Percentiles rank a stretch among this genome's conserved stretches.
Conservation (phyloP, 2,797 vertebrate genomes). For the Todus mexicanus region DNA sequence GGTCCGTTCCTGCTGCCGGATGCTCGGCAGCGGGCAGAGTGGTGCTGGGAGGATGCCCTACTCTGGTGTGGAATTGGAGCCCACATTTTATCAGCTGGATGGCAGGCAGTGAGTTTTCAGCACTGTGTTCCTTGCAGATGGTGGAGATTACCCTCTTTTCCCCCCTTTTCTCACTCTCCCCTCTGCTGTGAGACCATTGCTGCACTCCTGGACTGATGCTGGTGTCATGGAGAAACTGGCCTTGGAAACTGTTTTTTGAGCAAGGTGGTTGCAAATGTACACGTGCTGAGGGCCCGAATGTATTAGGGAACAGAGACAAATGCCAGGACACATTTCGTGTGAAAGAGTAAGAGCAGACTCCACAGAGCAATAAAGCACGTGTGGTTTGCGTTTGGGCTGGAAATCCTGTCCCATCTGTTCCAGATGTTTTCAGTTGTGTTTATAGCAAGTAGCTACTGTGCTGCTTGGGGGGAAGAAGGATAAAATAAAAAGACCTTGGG, state of each 20-base stretch:
- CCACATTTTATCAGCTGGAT: rapidly evolving
- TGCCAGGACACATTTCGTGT: background rate
- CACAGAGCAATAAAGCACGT: background rate
- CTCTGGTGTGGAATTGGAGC: background rate
- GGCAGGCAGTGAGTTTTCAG: background rate
- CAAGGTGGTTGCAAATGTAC: background rate
- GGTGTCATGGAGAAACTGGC: background rate
- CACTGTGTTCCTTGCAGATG: background rate
- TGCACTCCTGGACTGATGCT: background rate
- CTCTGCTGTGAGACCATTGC: rapidly evolving
- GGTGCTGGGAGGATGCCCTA: background rate
- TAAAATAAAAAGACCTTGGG: background rate
- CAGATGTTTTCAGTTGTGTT: conserved; percentile 54
- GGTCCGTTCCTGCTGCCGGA: background rate
- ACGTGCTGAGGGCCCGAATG: rapidly evolving
- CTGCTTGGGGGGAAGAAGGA: background rate
- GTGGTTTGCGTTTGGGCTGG: background rate
- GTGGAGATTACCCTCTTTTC: background rate
- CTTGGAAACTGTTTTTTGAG: rapidly evolving
- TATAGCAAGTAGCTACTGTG: conserved; percentile 43
- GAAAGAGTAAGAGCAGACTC: background rate
- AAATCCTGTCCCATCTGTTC: conserved; percentile 17
- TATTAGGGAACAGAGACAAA: background rate
- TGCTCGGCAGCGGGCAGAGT: background rate
- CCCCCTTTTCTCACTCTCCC: background rate